Evolutionary conservation across 2,797 vertebrate genomes (phyloP).

Genomic region (Crenuchus spilurus): DNA sequence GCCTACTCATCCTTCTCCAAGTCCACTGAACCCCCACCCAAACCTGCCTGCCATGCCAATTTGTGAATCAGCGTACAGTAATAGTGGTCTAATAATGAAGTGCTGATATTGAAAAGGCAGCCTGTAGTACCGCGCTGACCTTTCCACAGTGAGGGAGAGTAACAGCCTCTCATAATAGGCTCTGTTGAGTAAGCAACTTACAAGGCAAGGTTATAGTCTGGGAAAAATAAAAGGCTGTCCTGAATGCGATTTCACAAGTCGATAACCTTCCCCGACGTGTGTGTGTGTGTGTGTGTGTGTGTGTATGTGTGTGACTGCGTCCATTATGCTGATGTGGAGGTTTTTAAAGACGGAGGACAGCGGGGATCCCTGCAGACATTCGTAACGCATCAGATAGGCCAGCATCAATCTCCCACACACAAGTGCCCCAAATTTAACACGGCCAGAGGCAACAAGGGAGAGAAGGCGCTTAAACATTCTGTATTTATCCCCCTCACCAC

Average conservation of each 20-base stretch:
- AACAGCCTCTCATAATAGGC: slow-evolving; percentile 73
- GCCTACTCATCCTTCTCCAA: slow-evolving; percentile 9
- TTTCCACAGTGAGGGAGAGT: slow-evolving; percentile 68
- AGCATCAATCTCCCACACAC: slow-evolving; percentile 70
- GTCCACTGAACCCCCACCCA: neutral
- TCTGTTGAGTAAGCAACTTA: slow-evolving; percentile 84
- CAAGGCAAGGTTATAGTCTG: slow-evolving; percentile 72
- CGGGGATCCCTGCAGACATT: slow-evolving; percentile 65
- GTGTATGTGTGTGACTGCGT: slow-evolving; percentile 35
- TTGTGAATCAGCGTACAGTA: slow-evolving; percentile 78
- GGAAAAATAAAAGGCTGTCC: slow-evolving; percentile 65
- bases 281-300: slow-evolving; percentile 53
- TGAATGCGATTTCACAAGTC: slow-evolving; percentile 77
- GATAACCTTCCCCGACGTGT: slow-evolving; percentile 69
- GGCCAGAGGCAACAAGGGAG: slow-evolving; percentile 49
- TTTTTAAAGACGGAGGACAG: slow-evolving; percentile 63
- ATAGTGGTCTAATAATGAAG: slow-evolving; percentile 73
- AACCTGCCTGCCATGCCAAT: slow-evolving; percentile 59
- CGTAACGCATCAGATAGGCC: slow-evolving; percentile 68
- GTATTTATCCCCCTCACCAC: slow-evolving; percentile 50
- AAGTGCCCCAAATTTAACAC: slow-evolving; percentile 57
- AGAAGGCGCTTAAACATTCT: slow-evolving; percentile 50
- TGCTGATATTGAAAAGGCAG: slow-evolving; percentile 69
- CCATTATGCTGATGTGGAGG: slow-evolving; percentile 67
- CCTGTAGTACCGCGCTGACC: slow-evolving; percentile 70